Evolutionary conservation across 2,888 invertebrate species (phyloP), one percentile per base, ranked within the genome.

Genomic region (Watsonalla cultraria): DNA sequence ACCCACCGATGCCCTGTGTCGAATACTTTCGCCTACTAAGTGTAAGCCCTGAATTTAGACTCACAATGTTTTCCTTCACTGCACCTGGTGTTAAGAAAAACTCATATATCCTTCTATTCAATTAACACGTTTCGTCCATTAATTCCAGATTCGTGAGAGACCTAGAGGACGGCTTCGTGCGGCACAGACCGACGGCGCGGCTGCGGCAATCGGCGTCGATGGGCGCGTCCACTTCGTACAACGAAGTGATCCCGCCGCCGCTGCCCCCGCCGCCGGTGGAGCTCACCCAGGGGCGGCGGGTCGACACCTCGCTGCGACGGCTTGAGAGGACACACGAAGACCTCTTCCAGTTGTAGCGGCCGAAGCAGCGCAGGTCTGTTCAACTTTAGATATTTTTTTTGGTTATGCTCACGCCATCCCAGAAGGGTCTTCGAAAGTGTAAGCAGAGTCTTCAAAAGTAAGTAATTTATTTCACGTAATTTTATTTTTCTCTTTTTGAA

Each of bases 311-410:
- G 6, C 84, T 97, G 62, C 94, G 95, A 80, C 94, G 95, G 72
- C 92, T 96, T 62, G 96, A 97, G 86, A 93, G 95, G 70, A 94
- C 95, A 74, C 97, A 97, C 78, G 97, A 97, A 72, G 97, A 97
- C 80, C 93, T 97, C 78, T 97, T 97, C 84, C 96, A 97, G 87
- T 95, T 97, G 94, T 97, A 97, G 95, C 95, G 93, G 82, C 78
- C 83, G 82, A 84, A 70, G 66, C 86, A 83, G 90, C 90, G 90
- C 89, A 89, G 89, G 90, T 85, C 53, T 48, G 51, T 46, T 1
- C 8, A 13, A 13, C 14, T 9, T 7, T 34, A 24, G 33, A 11
- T 11, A 33, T 47, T 7, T 34, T 33, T n/a, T n/a, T n/a, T n/a
- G n/a, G n/a, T n/a, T n/a, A n/a, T n/a, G n/a, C n/a, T n/a, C n/a